These are phyloP conservation scores for Baccha elongata DNA, from an alignment of 2,888 invertebrate genomes.

Conservation along the genomic window DNA sequence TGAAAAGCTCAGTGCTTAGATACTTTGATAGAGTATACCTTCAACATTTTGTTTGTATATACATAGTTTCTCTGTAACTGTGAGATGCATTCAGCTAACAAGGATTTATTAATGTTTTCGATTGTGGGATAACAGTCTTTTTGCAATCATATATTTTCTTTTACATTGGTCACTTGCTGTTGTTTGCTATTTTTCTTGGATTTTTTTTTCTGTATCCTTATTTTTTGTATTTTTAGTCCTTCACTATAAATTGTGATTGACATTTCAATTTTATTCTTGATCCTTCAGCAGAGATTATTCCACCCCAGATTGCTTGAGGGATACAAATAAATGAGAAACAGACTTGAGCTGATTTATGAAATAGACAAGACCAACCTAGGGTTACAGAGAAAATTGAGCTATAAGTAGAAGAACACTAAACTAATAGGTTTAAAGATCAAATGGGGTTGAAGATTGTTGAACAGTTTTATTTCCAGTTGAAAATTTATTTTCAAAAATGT, in stretches of 20 bases:
- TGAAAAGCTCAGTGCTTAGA: no score
- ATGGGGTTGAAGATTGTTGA: no score
- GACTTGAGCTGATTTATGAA: no score
- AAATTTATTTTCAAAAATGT: no score
- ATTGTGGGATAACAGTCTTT: slow-evolving; percentile 16
- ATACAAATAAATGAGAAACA: slow-evolving; percentile 28
- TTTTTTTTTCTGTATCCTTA: slow-evolving; percentile 1
- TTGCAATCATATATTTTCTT: slow-evolving; percentile 31
- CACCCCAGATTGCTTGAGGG: slow-evolving; percentile 38
- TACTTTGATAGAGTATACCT: no score
- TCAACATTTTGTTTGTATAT: no score
- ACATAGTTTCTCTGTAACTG: no score
- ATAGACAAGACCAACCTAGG: no score
- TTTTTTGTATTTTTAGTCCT: not conserved
- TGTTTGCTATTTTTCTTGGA: slow-evolving; percentile 18
- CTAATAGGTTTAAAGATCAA: no score
- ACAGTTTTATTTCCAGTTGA: no score
- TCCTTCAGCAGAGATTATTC: slow-evolving; percentile 37
- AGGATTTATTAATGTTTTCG: slow-evolving; percentile 51
- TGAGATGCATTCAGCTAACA: slow-evolving; percentile 1
- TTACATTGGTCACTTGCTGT: slow-evolving; percentile 29
- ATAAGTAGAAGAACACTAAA: no score
- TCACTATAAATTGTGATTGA: slow-evolving; percentile 42
- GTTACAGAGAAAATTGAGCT: no score
- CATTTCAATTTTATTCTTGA: slow-evolving; percentile 63